A percentile compares a stretch with the other conserved stretches of the same genome.
Evolutionary conservation across 2,113 vertebrate species (phyloP).

Genomic region (Aramus guarauna): DNA sequence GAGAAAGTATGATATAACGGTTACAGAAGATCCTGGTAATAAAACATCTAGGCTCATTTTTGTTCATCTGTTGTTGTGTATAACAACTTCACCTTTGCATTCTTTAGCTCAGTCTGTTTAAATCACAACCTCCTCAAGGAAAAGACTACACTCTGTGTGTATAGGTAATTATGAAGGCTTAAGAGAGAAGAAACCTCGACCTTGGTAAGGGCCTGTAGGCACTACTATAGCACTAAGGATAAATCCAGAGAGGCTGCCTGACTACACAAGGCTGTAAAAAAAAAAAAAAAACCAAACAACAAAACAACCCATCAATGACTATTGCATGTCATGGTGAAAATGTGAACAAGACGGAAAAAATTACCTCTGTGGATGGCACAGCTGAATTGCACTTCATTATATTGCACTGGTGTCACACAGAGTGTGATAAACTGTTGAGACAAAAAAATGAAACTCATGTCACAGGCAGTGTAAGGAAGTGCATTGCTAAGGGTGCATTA

Average conservation of each 20-base stretch:
- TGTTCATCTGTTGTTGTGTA: not conserved
- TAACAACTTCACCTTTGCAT: not conserved
- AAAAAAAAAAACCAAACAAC: no score
- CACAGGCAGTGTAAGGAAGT: not conserved
- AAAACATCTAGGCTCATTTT: not conserved
- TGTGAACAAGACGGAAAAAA: not conserved
- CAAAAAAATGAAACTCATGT: not conserved
- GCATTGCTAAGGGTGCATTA: constrained; percentile 25
- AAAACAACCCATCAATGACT: no score
- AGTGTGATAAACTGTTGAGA: not conserved
- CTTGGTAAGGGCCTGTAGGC: not conserved
- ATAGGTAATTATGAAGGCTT: not conserved
- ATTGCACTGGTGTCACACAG: not conserved
- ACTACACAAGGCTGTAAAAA: not conserved
- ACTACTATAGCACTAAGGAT: not conserved
- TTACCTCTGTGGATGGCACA: not conserved
- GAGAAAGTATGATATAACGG: not conserved
- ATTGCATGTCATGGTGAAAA: not conserved
- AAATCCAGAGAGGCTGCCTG: not conserved
- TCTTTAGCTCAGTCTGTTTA: not conserved
- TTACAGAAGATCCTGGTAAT: not conserved
- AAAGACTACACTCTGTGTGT: not conserved
- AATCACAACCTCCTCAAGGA: not conserved
- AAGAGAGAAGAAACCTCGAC: not conserved
- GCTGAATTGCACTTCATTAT: not conserved